phyloP scores from a whole-genome alignment of 1,140 invertebrate species.

The Zaprionus vittiger region DNA sequence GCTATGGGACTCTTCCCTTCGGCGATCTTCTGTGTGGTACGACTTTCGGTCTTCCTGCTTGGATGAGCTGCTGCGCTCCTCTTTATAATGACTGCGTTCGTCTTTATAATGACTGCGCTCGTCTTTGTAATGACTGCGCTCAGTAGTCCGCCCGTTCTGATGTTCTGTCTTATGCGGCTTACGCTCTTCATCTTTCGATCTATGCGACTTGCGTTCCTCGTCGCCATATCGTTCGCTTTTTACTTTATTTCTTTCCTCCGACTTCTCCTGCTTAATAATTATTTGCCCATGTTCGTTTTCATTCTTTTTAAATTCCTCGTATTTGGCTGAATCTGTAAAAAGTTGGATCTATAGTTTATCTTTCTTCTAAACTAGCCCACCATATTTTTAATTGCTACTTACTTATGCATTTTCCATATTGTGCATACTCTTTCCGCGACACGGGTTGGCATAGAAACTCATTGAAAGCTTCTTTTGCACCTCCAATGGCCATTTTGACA shows the following conservation, averaged over 20 bases:
- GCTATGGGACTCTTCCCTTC: conserved; percentile 7
- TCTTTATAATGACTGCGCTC: conserved; percentile 18
- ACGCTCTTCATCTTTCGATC: conserved; percentile 42
- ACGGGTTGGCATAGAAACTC: conserved; percentile 92
- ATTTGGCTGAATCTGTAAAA: conserved; percentile 88
- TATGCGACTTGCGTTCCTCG: conserved; percentile 34
- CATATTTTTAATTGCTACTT: conserved; percentile 81
- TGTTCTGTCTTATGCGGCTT: conserved; percentile 36
- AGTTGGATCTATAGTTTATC: neutral
- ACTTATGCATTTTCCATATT: conserved; percentile 93
- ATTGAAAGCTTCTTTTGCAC: conserved; percentile 89
- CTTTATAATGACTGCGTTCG: conserved; percentile 4
- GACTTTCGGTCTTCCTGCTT: conserved; percentile 35
- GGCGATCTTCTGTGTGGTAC: conserved; percentile 35
- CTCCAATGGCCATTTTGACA: conserved; percentile 91
- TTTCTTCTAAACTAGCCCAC: neutral
- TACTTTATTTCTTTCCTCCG: conserved; percentile 7
- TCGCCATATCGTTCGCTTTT: conserved; percentile 29
- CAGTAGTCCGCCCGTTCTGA: conserved; percentile 22
- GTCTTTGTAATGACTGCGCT: conserved; percentile 29
- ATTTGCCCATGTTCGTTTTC: conserved; percentile 84
- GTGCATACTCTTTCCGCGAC: conserved; percentile 90
- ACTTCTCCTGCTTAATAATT: conserved; percentile 58
- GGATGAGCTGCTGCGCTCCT: neutral
- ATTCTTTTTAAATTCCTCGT: conserved; percentile 88